Percentiles rank a stretch among this genome's conserved stretches.
Conservation (phyloP, 2,888 invertebrate genomes). For the Clitarchus hookeri region DNA sequence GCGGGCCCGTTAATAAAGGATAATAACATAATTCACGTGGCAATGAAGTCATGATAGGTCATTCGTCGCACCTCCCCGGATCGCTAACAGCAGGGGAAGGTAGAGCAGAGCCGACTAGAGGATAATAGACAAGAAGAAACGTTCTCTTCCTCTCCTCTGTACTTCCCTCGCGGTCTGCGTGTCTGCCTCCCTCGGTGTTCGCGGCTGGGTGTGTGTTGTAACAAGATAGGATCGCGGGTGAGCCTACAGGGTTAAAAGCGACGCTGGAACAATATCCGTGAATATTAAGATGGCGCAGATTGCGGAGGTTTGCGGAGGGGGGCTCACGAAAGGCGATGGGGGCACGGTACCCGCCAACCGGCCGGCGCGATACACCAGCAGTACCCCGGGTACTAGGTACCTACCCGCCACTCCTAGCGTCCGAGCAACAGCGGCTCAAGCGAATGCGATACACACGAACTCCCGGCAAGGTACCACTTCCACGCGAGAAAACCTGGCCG, state of each 20-base stretch:
- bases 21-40: neutral
- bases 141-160: neutral
- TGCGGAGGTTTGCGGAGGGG: too few relatives aligned
- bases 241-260: neutral
- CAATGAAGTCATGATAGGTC: neutral
- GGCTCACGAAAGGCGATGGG: neutral
- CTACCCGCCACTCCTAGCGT: too few relatives aligned
- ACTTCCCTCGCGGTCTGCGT: neutral
- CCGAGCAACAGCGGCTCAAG: too few relatives aligned
- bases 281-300: conserved; percentile 8
- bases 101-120: neutral
- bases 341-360: too few relatives aligned
- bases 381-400: too few relatives aligned
- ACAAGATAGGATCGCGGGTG: neutral
- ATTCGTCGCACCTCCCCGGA: neutral
- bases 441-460: too few relatives aligned
- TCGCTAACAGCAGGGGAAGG: neutral
- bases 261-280: neutral
- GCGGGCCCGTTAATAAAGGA: neutral
- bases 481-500: too few relatives aligned
- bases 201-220: neutral
- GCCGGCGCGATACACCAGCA: too few relatives aligned
- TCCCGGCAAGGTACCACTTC: too few relatives aligned
- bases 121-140: too few relatives aligned
- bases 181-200: neutral